Evolutionary conservation across 2,113 vertebrate genomes (phyloP), one percentile per base, ranked within the genome.

Genomic region (Myotis lucifugus): DNA sequence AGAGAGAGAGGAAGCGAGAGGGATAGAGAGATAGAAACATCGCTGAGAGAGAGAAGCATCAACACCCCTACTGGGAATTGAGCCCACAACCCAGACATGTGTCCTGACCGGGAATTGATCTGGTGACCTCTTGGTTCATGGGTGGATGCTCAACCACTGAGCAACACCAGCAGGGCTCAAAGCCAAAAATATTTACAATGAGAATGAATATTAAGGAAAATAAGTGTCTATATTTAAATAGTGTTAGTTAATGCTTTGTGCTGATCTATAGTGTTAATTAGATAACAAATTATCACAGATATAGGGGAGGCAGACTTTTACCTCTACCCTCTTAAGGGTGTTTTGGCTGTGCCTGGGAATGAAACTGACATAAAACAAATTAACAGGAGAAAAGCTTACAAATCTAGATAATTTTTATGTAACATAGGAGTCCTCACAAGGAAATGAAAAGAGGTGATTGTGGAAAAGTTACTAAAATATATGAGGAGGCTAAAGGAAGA

Each of bases 121-220:
- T 61, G 59, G 25, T 61, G 23, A 61, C 59, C 59, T 61, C 25
- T 61, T 61, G 59, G 59, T 61, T 61, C 59, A 61, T 61, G 59
- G 59, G 59, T 27, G 25, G 59, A 27, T 61, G 59, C 25, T 61
- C 4, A 27, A 5, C 59, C 59, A 61, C 59, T 61, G 59, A 61
- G 59, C 25, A 61, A 61, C 59, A 61, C 23, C 25, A 0, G 23
- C 59, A 61, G 59, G 25, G 59, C 23, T 61, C 59, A 91, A 95
- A 88, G 56, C 50, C 56, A 61, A 70, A 86, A 87, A 70, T 42
- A 59, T 59, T 92, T 70, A 82, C 42, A 70, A 14, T 93, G 79
- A 72, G 46, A 96, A 77, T 72, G 46, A 91, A 76, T 59, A 59
- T 37, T 67, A 23, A 90, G 32, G 50, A 85, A 86, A 70, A 56